Evolutionary conservation across 35 echinoderm and acorn worm species (phyloP).

Genomic region (Stichopus chloronotus): DNA sequence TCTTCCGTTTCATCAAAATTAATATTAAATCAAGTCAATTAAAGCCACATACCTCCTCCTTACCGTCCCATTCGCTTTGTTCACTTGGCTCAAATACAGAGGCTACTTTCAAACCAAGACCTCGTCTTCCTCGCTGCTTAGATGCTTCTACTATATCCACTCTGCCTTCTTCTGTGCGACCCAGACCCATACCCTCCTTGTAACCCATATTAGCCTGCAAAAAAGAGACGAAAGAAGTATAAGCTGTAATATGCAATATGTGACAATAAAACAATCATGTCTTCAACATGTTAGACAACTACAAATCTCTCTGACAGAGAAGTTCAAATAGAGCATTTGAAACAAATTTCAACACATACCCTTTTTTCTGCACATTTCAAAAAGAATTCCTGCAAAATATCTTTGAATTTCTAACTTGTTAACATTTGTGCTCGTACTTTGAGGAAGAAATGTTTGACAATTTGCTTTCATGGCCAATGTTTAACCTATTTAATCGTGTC

Average conservation of each 20-base stretch:
- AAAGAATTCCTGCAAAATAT: too few relatives aligned
- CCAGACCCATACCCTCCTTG: constrained; percentile 88
- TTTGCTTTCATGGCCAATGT: too few relatives aligned
- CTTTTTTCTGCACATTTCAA: neutral
- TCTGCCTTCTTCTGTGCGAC: constrained; percentile 70
- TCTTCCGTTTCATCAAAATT: too few relatives aligned
- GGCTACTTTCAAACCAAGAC: constrained; percentile 72
- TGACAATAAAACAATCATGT: neutral
- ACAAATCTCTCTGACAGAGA: too few relatives aligned
- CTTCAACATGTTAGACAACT: neutral
- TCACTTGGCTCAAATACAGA: constrained; percentile 83
- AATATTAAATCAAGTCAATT: too few relatives aligned
- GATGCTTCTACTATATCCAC: constrained; percentile 81
- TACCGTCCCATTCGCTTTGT: constrained; percentile 75
- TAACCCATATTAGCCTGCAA: constrained; percentile 91
- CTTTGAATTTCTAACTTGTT: too few relatives aligned
- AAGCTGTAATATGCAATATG: neutral
- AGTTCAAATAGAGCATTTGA: neutral
- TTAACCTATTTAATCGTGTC: too few relatives aligned
- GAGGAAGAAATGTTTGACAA: too few relatives aligned
- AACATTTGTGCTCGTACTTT: too few relatives aligned
- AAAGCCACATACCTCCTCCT: constrained; percentile 73
- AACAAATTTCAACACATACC: neutral
- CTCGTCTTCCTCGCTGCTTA: constrained; percentile 88
- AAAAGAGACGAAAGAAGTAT: constrained; percentile 5